Percentiles rank a stretch among this genome's conserved stretches.
Evolutionary conservation across 2,113 vertebrate genomes (phyloP).

Genomic region (Limnothrissa miodon): DNA sequence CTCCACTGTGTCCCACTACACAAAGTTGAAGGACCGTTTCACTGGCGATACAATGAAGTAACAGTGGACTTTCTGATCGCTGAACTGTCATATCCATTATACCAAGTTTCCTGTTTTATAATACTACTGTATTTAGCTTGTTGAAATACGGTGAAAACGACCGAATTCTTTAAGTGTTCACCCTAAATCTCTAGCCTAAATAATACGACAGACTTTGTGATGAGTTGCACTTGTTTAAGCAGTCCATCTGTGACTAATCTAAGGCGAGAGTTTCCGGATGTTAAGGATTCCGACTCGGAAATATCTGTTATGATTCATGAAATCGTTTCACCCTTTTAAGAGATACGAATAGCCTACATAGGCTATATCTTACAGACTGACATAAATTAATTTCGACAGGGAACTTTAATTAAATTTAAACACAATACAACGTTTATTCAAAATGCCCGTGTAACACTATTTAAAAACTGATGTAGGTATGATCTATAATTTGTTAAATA

Average conservation of each 20-base stretch:
- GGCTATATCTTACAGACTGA: not conserved
- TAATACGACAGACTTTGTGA: not conserved
- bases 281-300: not conserved
- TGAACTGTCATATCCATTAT: not conserved
- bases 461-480: not conserved
- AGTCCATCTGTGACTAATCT: not conserved
- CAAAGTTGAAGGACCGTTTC: not conserved
- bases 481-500: not conserved
- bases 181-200: not conserved
- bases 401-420: not conserved
- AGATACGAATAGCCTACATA: not conserved
- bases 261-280: conserved; percentile 6
- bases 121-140: not conserved
- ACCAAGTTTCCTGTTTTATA: not conserved
- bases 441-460: not conserved
- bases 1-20: not conserved
- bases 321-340: not conserved
- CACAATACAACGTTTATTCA: not conserved
- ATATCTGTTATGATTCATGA: not conserved
- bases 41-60: not conserved
- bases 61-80: not conserved
- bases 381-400: not conserved
- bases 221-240: not conserved
- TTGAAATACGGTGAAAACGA: not conserved
- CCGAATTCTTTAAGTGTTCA: not conserved